Conservation (phyloP, 2,888 invertebrate species). For the Stictocephala bisonia region DNA sequence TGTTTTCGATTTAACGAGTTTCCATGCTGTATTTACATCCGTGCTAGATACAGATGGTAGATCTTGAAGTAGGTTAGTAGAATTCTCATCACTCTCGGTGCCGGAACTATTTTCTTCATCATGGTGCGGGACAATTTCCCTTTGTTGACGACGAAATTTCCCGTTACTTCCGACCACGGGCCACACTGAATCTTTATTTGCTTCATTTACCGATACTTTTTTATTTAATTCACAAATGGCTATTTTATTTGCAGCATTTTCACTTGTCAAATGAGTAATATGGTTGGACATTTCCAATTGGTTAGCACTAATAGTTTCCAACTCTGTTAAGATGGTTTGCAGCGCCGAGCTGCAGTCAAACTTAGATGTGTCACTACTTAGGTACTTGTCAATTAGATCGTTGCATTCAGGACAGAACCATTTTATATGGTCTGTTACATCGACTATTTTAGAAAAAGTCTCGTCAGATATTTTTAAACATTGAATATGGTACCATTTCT, state of each 20-base stretch:
- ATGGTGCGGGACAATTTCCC: background rate
- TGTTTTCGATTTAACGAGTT: no score
- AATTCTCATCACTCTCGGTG: background rate
- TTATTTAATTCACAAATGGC: background rate
- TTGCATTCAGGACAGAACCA: background rate
- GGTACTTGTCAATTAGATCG: background rate
- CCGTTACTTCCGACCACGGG: background rate
- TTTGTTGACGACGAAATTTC: background rate
- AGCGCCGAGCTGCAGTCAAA: background rate
- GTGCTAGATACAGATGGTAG: no score
- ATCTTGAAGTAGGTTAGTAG: no score
- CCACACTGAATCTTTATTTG: background rate
- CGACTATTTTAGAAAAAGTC: background rate
- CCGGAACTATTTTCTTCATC: background rate
- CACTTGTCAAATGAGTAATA: background rate
- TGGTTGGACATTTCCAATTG: background rate
- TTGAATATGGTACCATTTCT: background rate
- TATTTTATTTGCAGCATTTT: background rate
- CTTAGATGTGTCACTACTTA: background rate
- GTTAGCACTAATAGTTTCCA: background rate
- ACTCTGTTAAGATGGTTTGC: background rate
- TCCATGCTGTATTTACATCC: no score
- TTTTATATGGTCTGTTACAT: background rate
- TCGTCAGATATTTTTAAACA: slow-evolving; percentile 4
- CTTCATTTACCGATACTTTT: background rate